Evolutionary conservation across 1,140 invertebrate genomes (phyloP), one percentile per base, ranked within the genome.

Genomic region (Caligus rogercresseyi): DNA sequence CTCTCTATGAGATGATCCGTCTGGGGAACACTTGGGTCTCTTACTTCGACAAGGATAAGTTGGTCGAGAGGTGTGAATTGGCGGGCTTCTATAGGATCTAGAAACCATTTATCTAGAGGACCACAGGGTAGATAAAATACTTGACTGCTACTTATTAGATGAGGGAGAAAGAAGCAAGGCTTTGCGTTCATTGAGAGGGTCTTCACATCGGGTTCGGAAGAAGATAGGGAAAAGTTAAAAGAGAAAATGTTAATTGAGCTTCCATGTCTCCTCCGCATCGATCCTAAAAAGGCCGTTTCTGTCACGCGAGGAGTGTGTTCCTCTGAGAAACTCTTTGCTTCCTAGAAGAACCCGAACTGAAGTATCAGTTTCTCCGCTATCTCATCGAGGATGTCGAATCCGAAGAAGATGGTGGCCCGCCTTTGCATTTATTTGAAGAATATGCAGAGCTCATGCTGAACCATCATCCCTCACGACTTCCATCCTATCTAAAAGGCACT

Each of bases 1-100:
- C 86, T 3, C 75, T 89, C 69, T 71, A 90, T 58, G 83, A 86
- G 70, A 72, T 91, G n/a, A 70, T 89, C 2, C 73, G 80, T 26
- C 79, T 79, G 16, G 81, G 83, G 53, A 83, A 83, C 66, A 43
- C 7, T 43, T 43, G 31, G 31, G 69, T 87, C 2, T 70, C 73
- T 20, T 78, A 81, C 69, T 82, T 81, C 74, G 74, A 78, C 57
- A 72, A 74, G 61, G 71, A 76, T 19, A 73, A 74, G 66, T 72
- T 85, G 14, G 68, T 85, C 3, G 73, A 76, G 65, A 74, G 81
- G 56, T 78, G 81, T 7, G 75, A 80, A 66, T 73, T 76, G 66
- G 82, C 81, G 25, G 77, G 78, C 71, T 84, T 85, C 69, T 81
- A 76, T 67, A 75, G 79, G 18, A 79, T 83, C 1, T 80, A 73